phyloP scores from a whole-genome alignment of 2,888 invertebrate genomes.

The Tribolium freemani region DNA sequence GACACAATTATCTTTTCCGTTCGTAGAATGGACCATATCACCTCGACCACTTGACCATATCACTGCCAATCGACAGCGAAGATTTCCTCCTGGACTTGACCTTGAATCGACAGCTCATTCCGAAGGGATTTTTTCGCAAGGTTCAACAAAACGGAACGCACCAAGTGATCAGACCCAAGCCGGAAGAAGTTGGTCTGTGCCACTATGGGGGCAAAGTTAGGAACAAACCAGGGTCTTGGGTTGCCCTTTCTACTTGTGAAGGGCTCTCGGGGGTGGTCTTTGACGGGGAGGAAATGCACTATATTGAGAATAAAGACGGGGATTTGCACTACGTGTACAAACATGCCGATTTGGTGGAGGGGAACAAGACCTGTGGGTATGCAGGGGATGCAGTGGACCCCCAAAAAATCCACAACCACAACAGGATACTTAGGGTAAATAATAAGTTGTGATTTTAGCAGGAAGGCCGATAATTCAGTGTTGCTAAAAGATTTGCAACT shows the following conservation, averaged over 20 bases:
- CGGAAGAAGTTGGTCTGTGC: constrained; percentile 78
- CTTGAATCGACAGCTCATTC: constrained; percentile 79
- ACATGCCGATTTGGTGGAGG: constrained; percentile 72
- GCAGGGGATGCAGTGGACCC: constrained; percentile 54
- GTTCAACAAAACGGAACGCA: constrained; percentile 73
- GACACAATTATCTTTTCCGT: constrained; percentile 40
- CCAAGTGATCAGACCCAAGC: constrained; percentile 71
- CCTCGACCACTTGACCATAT: constrained; percentile 74
- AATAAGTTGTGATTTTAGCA: constrained; percentile 11
- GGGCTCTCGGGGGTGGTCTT: constrained; percentile 81
- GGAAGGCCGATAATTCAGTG: no score
- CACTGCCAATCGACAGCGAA: constrained; percentile 77
- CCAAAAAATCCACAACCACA: constrained; percentile 63
- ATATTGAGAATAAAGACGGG: constrained; percentile 72
- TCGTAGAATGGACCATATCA: constrained; percentile 70
- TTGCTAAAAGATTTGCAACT: no score
- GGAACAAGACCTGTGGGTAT: constrained; percentile 76
- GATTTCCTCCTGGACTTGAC: constrained; percentile 79
- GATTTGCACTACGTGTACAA: constrained; percentile 76
- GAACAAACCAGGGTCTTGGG: constrained; percentile 80
- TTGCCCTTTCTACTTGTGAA: constrained; percentile 86
- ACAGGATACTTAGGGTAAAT: constrained; percentile 78
- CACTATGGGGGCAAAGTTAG: constrained; percentile 84
- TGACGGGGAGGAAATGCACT: constrained; percentile 83
- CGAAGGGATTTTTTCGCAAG: constrained; percentile 76